Evolutionary conservation across 2,888 invertebrate genomes (phyloP).

Genomic region (Taphrorychus bicolor): DNA sequence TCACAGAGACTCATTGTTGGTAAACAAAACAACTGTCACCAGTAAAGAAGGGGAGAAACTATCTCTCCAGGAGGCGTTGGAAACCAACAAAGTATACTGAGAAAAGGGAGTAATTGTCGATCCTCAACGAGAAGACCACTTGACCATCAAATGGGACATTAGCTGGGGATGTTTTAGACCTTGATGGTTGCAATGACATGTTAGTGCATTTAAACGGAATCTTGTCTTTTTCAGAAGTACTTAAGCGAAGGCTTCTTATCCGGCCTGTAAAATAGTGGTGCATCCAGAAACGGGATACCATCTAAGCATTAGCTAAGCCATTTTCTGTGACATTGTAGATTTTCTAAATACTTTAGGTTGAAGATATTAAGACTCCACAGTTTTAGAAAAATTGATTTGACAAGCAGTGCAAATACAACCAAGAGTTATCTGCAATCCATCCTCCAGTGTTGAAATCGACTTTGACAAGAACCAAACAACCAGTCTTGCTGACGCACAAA

Average conservation of each 20-base stretch:
- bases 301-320: conserved; percentile 81
- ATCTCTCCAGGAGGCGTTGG: conserved; percentile 79
- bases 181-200: conserved; percentile 76
- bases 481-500: conserved; percentile 76
- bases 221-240: conserved; percentile 82
- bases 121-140: conserved; percentile 78
- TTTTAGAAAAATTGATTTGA: background rate
- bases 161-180: conserved; percentile 80
- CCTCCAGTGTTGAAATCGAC: conserved; percentile 76
- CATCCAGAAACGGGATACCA: conserved; percentile 87
- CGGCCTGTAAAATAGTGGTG: conserved; percentile 74
- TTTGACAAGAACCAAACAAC: conserved; percentile 73
- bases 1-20: conserved; percentile 77
- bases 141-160: conserved; percentile 87
- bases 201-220: conserved; percentile 82
- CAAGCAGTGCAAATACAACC: conserved; percentile 69
- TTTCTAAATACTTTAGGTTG: conserved; percentile 72
- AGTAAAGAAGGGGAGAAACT: conserved; percentile 66
- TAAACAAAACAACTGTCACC: conserved; percentile 66
- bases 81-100: conserved; percentile 73
- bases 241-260: conserved; percentile 85
- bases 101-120: conserved; percentile 81
- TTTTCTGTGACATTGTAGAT: conserved; percentile 88
- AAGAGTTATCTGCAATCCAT: conserved; percentile 80
- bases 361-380: background rate